A percentile compares a stretch with the other conserved stretches of the same genome.
phyloP scores from a whole-genome alignment of 1,140 invertebrate genomes.

The Octopus sinensis region DNA sequence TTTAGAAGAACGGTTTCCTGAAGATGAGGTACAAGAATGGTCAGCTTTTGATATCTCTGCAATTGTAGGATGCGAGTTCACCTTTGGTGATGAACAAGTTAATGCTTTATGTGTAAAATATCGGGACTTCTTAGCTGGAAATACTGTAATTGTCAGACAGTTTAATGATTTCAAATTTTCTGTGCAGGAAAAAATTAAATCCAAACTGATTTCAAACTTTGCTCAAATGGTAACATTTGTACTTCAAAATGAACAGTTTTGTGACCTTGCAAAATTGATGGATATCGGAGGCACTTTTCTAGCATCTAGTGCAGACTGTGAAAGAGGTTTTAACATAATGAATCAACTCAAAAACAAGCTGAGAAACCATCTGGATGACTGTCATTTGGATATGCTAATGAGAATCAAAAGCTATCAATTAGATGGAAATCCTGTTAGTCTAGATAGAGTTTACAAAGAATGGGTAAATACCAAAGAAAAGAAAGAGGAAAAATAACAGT shows the following conservation, averaged over 20 bases:
- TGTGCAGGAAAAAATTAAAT: background rate
- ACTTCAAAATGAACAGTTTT: slow-evolving; percentile 3
- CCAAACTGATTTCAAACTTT: background rate
- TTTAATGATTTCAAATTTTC: background rate
- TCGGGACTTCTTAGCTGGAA: background rate
- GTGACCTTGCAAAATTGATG: slow-evolving; percentile 7
- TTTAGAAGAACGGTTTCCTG: slow-evolving; percentile 1
- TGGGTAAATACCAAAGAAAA: slow-evolving; percentile 5
- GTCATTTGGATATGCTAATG: slow-evolving; percentile 7
- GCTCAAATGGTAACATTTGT: slow-evolving; percentile 7
- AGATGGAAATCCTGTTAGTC: background rate
- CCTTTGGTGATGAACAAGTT: background rate
- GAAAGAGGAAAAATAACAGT: background rate
- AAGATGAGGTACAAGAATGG: slow-evolving; percentile 7
- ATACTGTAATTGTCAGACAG: background rate
- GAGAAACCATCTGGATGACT: slow-evolving; percentile 4
- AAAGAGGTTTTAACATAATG: slow-evolving; percentile 2
- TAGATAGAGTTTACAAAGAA: background rate
- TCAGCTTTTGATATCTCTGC: background rate
- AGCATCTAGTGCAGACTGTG: background rate
- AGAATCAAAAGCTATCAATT: slow-evolving; percentile 8
- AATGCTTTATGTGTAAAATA: background rate
- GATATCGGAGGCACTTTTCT: background rate
- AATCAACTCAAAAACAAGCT: slow-evolving; percentile 8
- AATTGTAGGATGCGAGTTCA: background rate